Evolutionary conservation across 2,113 vertebrate species (phyloP), one percentile per base, ranked within the genome.

Genomic region (Myodes glareolus): DNA sequence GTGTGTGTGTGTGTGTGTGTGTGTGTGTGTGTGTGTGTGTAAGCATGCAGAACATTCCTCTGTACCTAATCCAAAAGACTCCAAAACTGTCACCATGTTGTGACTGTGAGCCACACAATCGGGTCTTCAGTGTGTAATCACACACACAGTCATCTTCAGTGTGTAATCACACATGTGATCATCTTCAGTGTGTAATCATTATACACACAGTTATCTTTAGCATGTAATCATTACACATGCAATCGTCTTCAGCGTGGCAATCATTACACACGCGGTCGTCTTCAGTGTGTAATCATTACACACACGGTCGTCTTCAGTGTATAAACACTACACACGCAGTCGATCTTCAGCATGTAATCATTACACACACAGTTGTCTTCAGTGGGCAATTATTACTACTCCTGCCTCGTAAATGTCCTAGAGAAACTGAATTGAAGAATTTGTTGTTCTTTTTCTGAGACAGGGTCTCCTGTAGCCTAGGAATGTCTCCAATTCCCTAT

Each of bases 351-450:
- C 45, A 5, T 45, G 45, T 2, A 55, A 55, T 55, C 52, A 55
- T 3, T 55, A 55, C 55, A 55, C 55, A 55, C 4, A 0, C 4
- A 0, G 16, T 55, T 0, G 0, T 55, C 52, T 17, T 17, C 52
- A 55, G 52, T 0, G 13, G 16, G 52, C 1, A 52, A 13, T 17
- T 21, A 45, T 10, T 58, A 29, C 55, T 70, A 70, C 52, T 45
- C 90, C 68, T 75, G 36, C 78, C 68, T 85, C 50, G 2, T 1
- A 92, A 52, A 70, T 11, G 11, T 88, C 61, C 45, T 31, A 72
- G 88, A 76, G 73, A 91, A 45, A 77, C 3, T 86, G 42, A 85
- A 97, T 55, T 80, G 55, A 92, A 47, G 4, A 45, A 25, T 65
- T 90, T 90, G 67, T 27, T 52, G 84, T 27, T 68, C 19, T 9